Evolutionary conservation across 2,888 invertebrate genomes (phyloP).

Genomic region (Branchipolynoe longqiensis): DNA sequence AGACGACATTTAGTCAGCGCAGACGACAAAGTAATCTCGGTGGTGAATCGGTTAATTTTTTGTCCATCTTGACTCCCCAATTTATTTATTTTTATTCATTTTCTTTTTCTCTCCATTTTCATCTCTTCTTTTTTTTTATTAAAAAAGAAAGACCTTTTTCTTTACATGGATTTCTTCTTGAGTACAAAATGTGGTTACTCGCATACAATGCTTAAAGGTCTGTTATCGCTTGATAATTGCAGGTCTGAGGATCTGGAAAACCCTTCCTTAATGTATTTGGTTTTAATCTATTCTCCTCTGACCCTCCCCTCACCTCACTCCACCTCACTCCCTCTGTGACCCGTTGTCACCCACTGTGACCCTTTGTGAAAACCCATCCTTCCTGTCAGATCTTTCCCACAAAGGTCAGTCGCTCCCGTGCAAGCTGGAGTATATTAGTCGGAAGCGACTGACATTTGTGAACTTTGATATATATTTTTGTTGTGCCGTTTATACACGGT

Average conservation of each 20-base stretch:
- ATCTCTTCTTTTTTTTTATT: neutral
- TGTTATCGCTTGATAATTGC: no score
- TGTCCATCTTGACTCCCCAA: neutral
- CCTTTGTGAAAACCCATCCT: no score
- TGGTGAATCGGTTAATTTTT: neutral
- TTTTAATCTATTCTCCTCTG: constrained; percentile 38
- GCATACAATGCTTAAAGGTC: no score
- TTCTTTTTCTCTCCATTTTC: neutral
- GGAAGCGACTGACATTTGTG: no score
- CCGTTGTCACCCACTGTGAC: neutral
- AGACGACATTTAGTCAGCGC: no score
- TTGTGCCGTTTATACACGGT: no score
- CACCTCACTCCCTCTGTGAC: neutral
- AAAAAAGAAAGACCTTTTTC: neutral
- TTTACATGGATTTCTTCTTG: neutral
- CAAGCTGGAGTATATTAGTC: no score
- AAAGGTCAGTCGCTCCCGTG: no score
- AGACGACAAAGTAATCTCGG: no score
- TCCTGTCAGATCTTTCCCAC: no score
- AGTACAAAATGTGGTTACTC: no score
- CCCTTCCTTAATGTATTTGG: constrained; percentile 17
- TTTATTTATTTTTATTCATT: neutral
- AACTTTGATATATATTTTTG: no score
- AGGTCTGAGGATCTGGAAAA: constrained; percentile 28
- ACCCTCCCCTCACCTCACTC: neutral